Percentiles rank a stretch among this genome's conserved stretches.
Conservation (phyloP, 1,140 invertebrate genomes). For the Gryllus bimaculatus region DNA sequence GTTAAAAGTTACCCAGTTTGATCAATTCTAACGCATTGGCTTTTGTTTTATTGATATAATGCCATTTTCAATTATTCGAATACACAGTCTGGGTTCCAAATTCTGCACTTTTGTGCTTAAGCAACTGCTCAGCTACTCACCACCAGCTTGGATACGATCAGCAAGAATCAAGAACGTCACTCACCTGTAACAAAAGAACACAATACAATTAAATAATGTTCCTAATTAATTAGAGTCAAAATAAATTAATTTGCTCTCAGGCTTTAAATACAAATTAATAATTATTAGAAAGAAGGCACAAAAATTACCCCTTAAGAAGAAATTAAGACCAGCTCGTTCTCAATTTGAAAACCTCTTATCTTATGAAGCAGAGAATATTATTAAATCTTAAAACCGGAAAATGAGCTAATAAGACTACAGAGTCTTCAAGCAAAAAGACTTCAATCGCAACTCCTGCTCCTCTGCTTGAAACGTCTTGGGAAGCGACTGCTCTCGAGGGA, state of each 20-base stretch:
- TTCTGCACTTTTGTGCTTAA: too few species aligned
- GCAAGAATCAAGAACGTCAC: not conserved
- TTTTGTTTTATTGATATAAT: too few species aligned
- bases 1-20: too few species aligned
- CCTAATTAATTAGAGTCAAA: not conserved
- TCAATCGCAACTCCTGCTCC: not conserved
- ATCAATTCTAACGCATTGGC: too few species aligned
- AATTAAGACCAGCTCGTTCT: not conserved
- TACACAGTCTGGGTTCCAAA: too few species aligned
- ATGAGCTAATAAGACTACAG: not conserved
- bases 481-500: not conserved
- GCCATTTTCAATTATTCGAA: too few species aligned
- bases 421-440: not conserved
- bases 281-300: too few species aligned
- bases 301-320: not conserved
- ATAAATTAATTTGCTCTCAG: not conserved
- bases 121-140: too few species aligned
- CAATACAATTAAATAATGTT: not conserved
- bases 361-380: not conserved
- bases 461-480: not conserved
- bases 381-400: not conserved
- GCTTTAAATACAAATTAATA: not conserved
- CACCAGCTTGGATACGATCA: too few species aligned
- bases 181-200: not conserved
- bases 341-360: not conserved